Conservation (phyloP, 1,140 invertebrate species). For the Brachystomella parvula region DNA sequence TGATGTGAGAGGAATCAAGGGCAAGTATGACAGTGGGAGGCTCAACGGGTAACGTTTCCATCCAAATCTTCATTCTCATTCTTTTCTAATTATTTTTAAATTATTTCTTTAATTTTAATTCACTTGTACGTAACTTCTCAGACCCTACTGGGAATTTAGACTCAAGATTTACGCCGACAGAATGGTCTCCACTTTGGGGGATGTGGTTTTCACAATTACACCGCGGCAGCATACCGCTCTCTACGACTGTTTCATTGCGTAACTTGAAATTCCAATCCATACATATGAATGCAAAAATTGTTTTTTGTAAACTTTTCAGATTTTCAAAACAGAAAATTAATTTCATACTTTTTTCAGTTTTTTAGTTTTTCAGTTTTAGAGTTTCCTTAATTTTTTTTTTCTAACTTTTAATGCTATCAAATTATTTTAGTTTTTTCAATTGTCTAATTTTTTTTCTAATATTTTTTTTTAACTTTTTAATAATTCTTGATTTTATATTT, state of each 20-base stretch:
- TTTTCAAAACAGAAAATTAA: background rate
- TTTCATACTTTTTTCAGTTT: too few relatives aligned
- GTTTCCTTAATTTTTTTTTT: too few relatives aligned
- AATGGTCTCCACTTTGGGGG: background rate
- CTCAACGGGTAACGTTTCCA: background rate
- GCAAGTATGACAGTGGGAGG: background rate
- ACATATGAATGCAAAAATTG: background rate
- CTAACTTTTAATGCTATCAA: too few relatives aligned
- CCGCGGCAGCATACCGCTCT: background rate
- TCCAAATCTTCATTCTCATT: background rate
- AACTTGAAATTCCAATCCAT: background rate
- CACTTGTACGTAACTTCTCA: background rate
- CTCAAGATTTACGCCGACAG: background rate
- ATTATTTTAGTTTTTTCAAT: too few relatives aligned
- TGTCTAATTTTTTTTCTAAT: too few relatives aligned
- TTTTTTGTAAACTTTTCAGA: background rate
- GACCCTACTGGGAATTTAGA: background rate
- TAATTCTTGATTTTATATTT: too few relatives aligned
- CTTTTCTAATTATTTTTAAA: background rate
- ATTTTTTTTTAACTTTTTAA: too few relatives aligned
- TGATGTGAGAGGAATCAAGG: background rate
- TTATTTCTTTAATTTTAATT: background rate
- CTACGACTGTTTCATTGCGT: constrained; percentile 7
- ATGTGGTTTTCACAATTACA: background rate
- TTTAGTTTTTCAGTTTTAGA: too few relatives aligned